Evolutionary conservation across 2,888 invertebrate species (phyloP).

Genomic region (Griposia aprilina): DNA sequence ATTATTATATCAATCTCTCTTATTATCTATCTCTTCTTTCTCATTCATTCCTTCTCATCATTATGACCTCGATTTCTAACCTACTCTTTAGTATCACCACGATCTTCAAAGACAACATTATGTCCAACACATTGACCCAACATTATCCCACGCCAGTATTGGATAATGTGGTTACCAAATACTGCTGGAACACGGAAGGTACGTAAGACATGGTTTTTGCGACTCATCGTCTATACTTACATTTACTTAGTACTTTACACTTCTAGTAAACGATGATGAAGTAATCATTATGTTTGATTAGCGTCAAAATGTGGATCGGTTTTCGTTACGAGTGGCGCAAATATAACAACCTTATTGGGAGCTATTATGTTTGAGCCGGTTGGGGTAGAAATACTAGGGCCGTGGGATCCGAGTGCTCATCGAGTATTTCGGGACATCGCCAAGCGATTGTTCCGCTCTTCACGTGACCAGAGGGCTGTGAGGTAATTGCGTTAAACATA

Average conservation of each 20-base stretch:
- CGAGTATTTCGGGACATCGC: too few species aligned
- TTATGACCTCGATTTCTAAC: background rate
- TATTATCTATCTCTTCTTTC: background rate
- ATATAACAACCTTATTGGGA: too few species aligned
- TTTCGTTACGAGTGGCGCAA: background rate
- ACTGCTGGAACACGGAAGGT: constrained; percentile 23
- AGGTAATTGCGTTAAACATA: too few species aligned
- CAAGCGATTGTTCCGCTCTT: too few species aligned
- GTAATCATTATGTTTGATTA: background rate
- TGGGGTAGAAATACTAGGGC: too few species aligned
- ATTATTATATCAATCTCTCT: background rate
- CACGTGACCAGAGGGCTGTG: too few species aligned
- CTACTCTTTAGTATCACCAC: background rate
- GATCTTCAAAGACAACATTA: constrained; percentile 13
- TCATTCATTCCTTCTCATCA: background rate
- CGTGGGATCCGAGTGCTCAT: too few species aligned
- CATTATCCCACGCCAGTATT: constrained; percentile 48
- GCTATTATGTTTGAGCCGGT: too few species aligned
- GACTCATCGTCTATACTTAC: constrained; percentile 9
- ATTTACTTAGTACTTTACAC: constrained; percentile 19
- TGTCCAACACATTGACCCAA: constrained; percentile 34
- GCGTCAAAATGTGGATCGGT: background rate
- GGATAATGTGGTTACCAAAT: constrained; percentile 53
- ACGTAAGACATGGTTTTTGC: constrained; percentile 47
- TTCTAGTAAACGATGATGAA: background rate